phyloP scores from a whole-genome alignment of 64 coral and sea anemone species.

The Astreopora myriophthalma region DNA sequence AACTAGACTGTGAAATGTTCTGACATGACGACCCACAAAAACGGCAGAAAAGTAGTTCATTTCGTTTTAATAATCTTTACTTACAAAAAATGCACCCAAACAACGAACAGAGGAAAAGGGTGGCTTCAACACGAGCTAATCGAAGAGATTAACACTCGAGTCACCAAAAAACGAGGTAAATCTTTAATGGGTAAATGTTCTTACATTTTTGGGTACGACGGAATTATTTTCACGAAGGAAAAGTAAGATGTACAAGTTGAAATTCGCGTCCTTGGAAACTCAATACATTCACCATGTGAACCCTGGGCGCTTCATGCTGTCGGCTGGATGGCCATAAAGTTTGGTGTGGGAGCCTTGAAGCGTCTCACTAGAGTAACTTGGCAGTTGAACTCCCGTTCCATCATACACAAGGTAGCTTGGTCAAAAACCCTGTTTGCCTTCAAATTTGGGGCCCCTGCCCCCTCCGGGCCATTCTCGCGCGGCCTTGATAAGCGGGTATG shows the following conservation, averaged over 20 bases:
- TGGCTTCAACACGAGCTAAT: too few relatives aligned
- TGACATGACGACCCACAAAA: too few relatives aligned
- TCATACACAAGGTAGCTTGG: slow-evolving; percentile 92
- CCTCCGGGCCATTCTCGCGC: slow-evolving; percentile 87
- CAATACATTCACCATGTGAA: slow-evolving; percentile 84
- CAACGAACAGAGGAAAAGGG: too few relatives aligned
- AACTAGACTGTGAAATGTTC: too few relatives aligned
- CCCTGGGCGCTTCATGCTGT: slow-evolving; percentile 81
- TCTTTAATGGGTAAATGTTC: neutral
- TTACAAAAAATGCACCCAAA: too few relatives aligned
- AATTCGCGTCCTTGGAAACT: too few relatives aligned
- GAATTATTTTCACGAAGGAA: neutral
- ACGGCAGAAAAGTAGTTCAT: too few relatives aligned
- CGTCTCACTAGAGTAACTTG: slow-evolving; percentile 85
- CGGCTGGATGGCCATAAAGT: slow-evolving; percentile 84
- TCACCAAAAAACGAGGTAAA: too few relatives aligned
- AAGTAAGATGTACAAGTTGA: slow-evolving; percentile 4
- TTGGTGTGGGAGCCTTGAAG: slow-evolving; percentile 69
- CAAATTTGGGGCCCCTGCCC: slow-evolving; percentile 83
- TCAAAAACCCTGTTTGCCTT: slow-evolving; percentile 84
- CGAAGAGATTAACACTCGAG: too few relatives aligned
- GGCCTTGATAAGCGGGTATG: slow-evolving; percentile 93
- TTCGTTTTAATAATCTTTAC: too few relatives aligned
- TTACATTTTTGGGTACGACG: neutral
- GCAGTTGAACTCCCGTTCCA: slow-evolving; percentile 89